phyloP scores from a whole-genome alignment of 2,888 invertebrate species.

The Metacarcinus magister region DNA sequence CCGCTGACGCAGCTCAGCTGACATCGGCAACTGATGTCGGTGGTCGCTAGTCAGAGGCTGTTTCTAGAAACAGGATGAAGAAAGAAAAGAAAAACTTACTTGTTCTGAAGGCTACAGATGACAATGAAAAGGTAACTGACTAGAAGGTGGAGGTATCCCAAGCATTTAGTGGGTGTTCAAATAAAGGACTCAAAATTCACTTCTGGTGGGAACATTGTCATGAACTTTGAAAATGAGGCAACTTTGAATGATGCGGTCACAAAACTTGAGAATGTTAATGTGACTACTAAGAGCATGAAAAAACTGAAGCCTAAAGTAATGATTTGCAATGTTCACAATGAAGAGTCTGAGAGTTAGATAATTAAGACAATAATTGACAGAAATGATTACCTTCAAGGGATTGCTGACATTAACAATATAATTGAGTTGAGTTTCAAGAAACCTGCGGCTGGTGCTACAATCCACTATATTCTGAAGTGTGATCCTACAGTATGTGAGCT shows the following conservation, averaged over 20 bases:
- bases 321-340: conserved; percentile 23
- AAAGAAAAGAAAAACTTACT: no score
- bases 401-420: not conserved
- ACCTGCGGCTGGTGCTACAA: conserved; percentile 21
- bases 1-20: no score
- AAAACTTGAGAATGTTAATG: not conserved
- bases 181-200: not conserved
- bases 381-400: not conserved
- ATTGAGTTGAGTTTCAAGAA: conserved; percentile 7
- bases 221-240: not conserved
- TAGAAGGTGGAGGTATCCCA: not conserved
- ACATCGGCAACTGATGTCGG: no score
- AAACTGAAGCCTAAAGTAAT: not conserved
- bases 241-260: not conserved
- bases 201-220: no score
- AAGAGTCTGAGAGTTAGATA: not conserved
- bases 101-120: not conserved
- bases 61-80: no score
- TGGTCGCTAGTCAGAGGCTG: no score
- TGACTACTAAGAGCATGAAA: not conserved
- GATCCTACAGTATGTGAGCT: not conserved
- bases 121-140: not conserved
- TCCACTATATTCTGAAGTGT: conserved; percentile 18
- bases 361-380: not conserved
- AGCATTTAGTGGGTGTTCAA: not conserved